Base-by-base conservation (phyloP, 2,888 invertebrate species). In the Ichneumoninae sp. region DNA sequence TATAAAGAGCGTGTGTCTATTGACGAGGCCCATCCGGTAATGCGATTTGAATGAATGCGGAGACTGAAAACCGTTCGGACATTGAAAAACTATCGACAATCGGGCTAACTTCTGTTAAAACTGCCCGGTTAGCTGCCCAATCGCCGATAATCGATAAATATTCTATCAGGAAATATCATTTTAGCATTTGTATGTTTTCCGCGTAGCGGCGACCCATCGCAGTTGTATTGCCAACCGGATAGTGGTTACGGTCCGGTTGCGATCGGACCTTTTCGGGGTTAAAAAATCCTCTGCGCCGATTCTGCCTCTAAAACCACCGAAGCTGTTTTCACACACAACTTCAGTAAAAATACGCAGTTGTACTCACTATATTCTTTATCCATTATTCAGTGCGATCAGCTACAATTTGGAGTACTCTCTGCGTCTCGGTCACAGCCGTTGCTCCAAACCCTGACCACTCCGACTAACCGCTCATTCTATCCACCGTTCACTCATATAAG, bases 361-460 rank as follows among this genome's bases (percentile, higher is more conserved):
- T 4, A 47, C 16, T 47, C 44, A 10, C 13, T 47, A 47, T 60
- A 10, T 74, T 66, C 65, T n/a, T 57, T 44, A 26, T 33, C 57
- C 50, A 44, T 62, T 66, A 68, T 83, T 80, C 50, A 19, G 47
- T 69, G 71, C 57, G 54, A 66, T 78, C 65, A 69, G 71, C 80
- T 71, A 71, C 30, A 16, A 40, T 40, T 40, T 8, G 40, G 40
- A 40, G 66, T 66, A 66, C 52, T 16, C 72, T 79, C 57, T 66
- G 66, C 77, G 71, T 79, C 68, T 85, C 77, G 84, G 86, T 81
- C 86, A 79, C 87, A 87, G 86, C 84, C 86, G 87, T 52, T 60
- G 80, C 79, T 66, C 81, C 80, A 83, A 79, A 80, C 82, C 77
- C 76, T 71, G 79, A 82, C 79, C 72, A 79, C 84, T 78, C 66